Conservation (phyloP, 2,797 vertebrate genomes). For the Poecile montanus region DNA sequence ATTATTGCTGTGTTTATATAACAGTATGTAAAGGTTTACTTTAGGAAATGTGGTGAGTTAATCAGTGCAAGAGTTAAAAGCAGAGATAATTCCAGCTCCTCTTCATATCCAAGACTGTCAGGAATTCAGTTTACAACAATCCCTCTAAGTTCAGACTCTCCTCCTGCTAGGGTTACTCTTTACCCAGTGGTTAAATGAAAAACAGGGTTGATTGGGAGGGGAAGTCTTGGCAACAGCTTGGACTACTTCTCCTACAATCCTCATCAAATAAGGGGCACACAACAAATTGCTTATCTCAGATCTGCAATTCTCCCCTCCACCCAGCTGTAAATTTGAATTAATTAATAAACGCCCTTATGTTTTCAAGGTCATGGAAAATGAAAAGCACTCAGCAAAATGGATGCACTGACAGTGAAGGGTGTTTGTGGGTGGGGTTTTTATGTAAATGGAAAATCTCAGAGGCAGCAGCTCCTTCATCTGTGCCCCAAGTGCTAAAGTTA, state of each 20-base stretch:
- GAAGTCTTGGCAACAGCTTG: neutral
- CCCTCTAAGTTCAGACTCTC: neutral
- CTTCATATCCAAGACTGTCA: neutral
- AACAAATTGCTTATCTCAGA: conserved; percentile 28
- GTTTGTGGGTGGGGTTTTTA: neutral
- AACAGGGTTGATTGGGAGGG: neutral
- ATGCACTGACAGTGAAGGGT: conserved; percentile 24
- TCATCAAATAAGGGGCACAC: conserved; percentile 40
- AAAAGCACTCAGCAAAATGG: conserved; percentile 41
- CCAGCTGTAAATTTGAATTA: conserved; percentile 62
- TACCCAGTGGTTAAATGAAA: neutral
- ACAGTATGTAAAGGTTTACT: neutral
- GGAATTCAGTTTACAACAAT: neutral
- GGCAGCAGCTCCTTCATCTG: conserved; percentile 34
- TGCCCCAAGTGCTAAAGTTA: neutral
- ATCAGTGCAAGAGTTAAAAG: neutral
- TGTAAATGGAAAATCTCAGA: neutral
- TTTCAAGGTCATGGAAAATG: conserved; percentile 62
- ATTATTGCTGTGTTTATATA: neutral
- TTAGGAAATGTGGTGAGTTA: neutral
- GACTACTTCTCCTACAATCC: neutral
- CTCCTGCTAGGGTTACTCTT: neutral
- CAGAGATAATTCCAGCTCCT: neutral
- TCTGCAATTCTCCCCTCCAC: conserved; percentile 57
- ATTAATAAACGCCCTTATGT: conserved; percentile 41